Evolutionary conservation across 1,140 invertebrate genomes (phyloP), one percentile per base, ranked within the genome.

Genomic region (Drosophila sp.): DNA sequence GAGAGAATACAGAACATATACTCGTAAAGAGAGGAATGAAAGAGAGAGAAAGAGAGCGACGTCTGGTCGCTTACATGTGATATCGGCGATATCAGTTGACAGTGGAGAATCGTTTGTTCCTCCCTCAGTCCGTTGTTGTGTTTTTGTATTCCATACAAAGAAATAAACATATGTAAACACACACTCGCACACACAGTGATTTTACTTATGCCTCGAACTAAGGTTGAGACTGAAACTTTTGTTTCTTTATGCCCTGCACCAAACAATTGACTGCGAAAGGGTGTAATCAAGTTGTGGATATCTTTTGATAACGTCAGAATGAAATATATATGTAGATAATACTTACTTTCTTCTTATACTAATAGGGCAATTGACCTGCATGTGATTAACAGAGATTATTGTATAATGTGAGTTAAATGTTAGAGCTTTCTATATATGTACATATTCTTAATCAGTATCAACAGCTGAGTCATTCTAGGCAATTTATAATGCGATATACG

Each of bases 81-180:
- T 82, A 86, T 78, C 71, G 59, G 51, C 82, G 83, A 86, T 86
- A 86, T 87, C 70, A 78, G 81, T 72, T 70, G 61, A 76, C 80
- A 74, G 78, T 74, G 81, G 70, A 27, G 45, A 72, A 71, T 29
- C 29, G 29, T 16, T 13, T 36, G 29, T 36, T 11, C n/a, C 27
- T 36, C 1, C 45, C 18, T 25, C 50, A 29, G 61, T 16, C 7
- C 50, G 40, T 54, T 63, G 40, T 46, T 25, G 43, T 25, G 21
- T 41, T 45, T 36, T 61, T 70, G 21, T 54, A 14, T 3, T 29
- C 27, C 66, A 29, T 43, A 63, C 21, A 63, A 64, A 45, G 50
- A 38, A 63, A 48, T 14, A 16, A 53, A 54, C 27, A 59, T 11
- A 50, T 2, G 29, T 16, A 48, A 3, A 40, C 16, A 29, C 43